Evolutionary conservation across 1,140 invertebrate species (phyloP), one percentile per base, ranked within the genome.

Genomic region (Pseudomyrmex gracilis): DNA sequence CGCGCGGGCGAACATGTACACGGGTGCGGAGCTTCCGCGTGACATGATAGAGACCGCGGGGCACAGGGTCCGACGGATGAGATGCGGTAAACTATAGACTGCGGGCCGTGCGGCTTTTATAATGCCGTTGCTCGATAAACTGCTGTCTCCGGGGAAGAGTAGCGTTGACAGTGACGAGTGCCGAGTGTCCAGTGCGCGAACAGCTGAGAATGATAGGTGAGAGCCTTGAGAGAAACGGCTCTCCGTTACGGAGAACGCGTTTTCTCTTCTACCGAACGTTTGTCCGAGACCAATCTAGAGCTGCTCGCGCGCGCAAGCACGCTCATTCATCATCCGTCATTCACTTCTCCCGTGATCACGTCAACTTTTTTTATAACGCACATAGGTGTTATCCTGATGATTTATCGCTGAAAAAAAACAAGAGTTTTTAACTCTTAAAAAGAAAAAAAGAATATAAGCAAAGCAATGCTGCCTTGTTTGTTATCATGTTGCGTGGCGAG

Each of bases 81-180:
- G 84, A 89, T 89, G 90, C 87, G 83, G 74, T 82, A 87, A 87
- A 82, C 82, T 90, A 90, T 89, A 92, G 91, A 87, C 63, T 55
- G 83, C 68, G 67, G 47, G 57, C 24, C 66, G 34, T 55, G 78
- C 73, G 55, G 20, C 43, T 84, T 91, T 94, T 10, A 94, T 93
- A 90, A 95, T 95, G 95, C 93, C 95, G 92, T 93, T 95, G 91
- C 90, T 95, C 82, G 93, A 93, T 68, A 95, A 94, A 90, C 84
- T 95, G 74, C 92, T 94, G 71, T 89, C 90, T 71, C 86, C 90
- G 83, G 91, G 88, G 89, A 94, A 90, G 83, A 90, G 80, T 82
- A 91, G 71, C 34, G 34, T 34, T 83, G 87, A 84, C 61, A 89
- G 89, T 64, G 90, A 85, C 43, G 83, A 91, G 58, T 80, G 73